Evolutionary conservation across 1,140 invertebrate genomes (phyloP).

Genomic region (Aphidius gifuensis): DNA sequence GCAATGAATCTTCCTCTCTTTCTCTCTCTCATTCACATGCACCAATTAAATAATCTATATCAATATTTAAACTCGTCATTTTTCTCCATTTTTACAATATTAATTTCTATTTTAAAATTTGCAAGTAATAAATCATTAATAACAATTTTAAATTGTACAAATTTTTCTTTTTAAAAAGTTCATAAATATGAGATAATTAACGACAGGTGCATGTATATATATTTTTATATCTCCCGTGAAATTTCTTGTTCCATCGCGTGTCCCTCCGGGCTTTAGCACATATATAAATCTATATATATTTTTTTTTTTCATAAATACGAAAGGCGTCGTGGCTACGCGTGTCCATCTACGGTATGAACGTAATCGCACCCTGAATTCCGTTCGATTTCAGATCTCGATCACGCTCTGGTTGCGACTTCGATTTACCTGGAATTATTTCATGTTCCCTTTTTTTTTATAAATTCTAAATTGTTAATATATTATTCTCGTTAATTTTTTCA

Average conservation of each 20-base stretch:
- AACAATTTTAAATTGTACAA: too few relatives aligned
- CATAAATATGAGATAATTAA: slow-evolving; percentile 37
- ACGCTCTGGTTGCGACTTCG: slow-evolving; percentile 17
- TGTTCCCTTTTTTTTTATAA: slow-evolving; percentile 11
- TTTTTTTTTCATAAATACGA: background rate
- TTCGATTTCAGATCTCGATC: slow-evolving; percentile 20
- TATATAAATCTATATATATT: background rate
- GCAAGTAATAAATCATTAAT: too few relatives aligned
- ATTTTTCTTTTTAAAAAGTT: slow-evolving; percentile 32
- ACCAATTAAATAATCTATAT: too few relatives aligned
- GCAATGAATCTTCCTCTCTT: too few relatives aligned
- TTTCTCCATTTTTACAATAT: too few relatives aligned
- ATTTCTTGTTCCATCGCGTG: slow-evolving; percentile 28
- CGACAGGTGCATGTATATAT: slow-evolving; percentile 25
- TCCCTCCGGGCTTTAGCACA: slow-evolving; percentile 25
- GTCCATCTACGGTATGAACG: slow-evolving; percentile 26
- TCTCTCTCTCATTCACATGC: too few relatives aligned
- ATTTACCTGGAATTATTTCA: slow-evolving; percentile 19
- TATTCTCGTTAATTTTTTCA: background rate
- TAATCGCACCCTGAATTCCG: slow-evolving; percentile 25
- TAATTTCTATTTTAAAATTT: too few relatives aligned
- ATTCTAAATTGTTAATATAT: slow-evolving; percentile 3
- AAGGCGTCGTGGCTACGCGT: slow-evolving; percentile 9
- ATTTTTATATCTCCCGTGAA: slow-evolving; percentile 18
- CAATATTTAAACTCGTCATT: too few relatives aligned